Percentiles rank a stretch among this genome's conserved stretches.
Evolutionary conservation across 2,113 vertebrate genomes (phyloP).

Genomic region (Helogale parvula): DNA sequence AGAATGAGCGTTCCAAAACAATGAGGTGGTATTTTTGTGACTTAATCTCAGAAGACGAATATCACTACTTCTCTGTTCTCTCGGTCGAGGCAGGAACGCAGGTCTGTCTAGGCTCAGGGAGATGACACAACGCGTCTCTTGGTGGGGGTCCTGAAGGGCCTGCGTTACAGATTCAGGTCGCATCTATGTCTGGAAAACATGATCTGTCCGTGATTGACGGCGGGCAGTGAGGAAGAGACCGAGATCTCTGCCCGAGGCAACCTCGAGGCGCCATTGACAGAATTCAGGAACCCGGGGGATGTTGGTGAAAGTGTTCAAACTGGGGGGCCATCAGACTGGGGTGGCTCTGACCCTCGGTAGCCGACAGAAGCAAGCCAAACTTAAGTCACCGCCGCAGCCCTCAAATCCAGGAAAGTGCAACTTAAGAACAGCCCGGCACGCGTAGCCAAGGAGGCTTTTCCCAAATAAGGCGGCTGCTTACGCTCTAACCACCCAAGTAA

Average conservation of each 20-base stretch:
- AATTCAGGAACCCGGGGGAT: not conserved
- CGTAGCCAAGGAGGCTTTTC: not conserved
- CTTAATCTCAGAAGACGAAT: not conserved
- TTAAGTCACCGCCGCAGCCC: not conserved
- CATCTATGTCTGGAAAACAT: not conserved
- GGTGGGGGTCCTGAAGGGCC: not conserved
- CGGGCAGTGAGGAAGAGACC: not conserved
- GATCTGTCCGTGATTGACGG: not conserved
- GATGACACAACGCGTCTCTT: not conserved
- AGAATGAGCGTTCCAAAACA: not conserved
- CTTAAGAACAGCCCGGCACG: not conserved
- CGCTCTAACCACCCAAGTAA: not conserved
- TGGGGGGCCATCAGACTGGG: not conserved
- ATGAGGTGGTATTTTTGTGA: not conserved
- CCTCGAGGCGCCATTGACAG: not conserved
- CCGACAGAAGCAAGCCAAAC: not conserved
- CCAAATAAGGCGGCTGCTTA: not conserved
- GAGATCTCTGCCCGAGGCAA: not conserved
- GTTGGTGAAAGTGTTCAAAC: not conserved
- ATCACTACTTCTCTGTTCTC: not conserved
- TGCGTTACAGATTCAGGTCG: not conserved
- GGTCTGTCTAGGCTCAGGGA: not conserved
- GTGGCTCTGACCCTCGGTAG: not conserved
- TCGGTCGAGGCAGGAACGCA: not conserved
- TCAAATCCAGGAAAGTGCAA: not conserved